Evolutionary conservation across 2,888 invertebrate species (phyloP).

Genomic region (Cephalotes varians): DNA sequence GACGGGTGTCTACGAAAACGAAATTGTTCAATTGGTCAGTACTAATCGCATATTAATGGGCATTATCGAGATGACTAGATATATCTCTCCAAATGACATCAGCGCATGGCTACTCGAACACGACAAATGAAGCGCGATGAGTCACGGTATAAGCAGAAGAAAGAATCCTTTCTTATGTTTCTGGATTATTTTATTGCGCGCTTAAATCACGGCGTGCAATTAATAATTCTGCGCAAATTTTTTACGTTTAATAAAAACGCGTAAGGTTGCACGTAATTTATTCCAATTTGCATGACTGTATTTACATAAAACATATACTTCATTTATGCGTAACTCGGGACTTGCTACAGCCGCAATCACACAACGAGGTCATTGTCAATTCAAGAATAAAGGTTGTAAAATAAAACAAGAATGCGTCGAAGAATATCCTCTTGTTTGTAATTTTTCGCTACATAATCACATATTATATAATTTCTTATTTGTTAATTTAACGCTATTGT

Average conservation of each 20-base stretch:
- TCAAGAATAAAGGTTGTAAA: background rate
- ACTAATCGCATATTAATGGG: slow-evolving; percentile 49
- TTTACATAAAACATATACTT: slow-evolving; percentile 54
- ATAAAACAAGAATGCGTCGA: background rate
- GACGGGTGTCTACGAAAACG: slow-evolving; percentile 35
- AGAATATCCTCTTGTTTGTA: background rate
- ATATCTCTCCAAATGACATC: slow-evolving; percentile 63
- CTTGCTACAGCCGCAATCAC: slow-evolving; percentile 54
- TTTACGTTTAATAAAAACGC: background rate
- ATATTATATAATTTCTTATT: background rate
- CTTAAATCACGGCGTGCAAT: background rate
- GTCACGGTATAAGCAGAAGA: slow-evolving; percentile 25
- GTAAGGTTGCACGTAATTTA: slow-evolving; percentile 36
- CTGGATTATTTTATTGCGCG: slow-evolving; percentile 49
- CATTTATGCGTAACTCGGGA: slow-evolving; percentile 49
- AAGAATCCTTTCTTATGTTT: slow-evolving; percentile 43
- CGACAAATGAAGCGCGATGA: slow-evolving; percentile 38
- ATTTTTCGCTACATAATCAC: background rate
- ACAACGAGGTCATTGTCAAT: slow-evolving; percentile 76
- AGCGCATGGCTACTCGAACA: slow-evolving; percentile 39
- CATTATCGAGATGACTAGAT: slow-evolving; percentile 51
- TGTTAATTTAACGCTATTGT: background rate
- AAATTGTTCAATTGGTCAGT: slow-evolving; percentile 29
- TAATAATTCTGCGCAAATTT: slow-evolving; percentile 11
- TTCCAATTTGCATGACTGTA: slow-evolving; percentile 48